Evolutionary conservation across 2,113 vertebrate genomes (phyloP).

Genomic region (Phalacrocorax pelagicus): DNA sequence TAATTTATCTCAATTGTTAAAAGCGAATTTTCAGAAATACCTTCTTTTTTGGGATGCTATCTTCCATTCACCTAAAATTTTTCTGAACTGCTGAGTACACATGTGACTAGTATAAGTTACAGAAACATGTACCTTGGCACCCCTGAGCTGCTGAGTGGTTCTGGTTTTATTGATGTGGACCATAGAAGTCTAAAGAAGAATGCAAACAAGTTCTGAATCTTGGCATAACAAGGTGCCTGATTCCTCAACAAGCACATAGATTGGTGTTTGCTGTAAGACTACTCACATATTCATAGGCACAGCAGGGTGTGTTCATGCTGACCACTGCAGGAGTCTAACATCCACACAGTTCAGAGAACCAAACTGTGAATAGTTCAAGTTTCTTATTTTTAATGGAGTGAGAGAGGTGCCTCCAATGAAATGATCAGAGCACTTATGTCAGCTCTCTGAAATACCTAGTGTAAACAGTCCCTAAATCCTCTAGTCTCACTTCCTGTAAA

Average conservation of each 20-base stretch:
- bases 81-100: background rate
- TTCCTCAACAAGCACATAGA: background rate
- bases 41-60: background rate
- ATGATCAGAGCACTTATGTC: background rate
- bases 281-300: background rate
- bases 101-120: background rate
- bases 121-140: background rate
- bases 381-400: background rate
- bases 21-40: background rate
- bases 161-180: background rate
- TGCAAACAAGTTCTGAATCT: background rate
- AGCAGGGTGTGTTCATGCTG: background rate
- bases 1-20: background rate
- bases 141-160: background rate
- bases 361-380: background rate
- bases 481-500: slow-evolving; percentile 40
- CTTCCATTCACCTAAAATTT: background rate
- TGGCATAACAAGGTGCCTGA: background rate
- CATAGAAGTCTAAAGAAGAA: background rate
- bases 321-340: background rate
- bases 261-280: background rate
- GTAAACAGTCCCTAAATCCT: background rate
- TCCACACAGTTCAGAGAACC: background rate
- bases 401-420: background rate
- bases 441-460: background rate